These are phyloP conservation scores for Emydocephalus ijimae DNA, from an alignment of 2,113 vertebrate species.

Conservation along the genomic window DNA sequence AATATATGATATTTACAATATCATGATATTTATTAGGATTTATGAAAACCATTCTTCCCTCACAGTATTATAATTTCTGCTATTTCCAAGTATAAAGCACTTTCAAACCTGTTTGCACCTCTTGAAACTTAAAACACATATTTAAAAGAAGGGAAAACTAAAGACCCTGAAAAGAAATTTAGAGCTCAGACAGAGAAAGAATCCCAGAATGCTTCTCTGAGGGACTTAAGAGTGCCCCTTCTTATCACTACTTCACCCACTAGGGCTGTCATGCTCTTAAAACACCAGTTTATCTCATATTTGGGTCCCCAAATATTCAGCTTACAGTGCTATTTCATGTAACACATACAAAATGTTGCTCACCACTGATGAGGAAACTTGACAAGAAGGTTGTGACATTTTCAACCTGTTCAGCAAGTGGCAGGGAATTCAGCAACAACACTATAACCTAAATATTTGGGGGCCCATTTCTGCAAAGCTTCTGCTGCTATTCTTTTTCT, in stretches of 20 bases:
- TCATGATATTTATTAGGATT: neutral
- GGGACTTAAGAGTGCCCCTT: neutral
- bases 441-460: neutral
- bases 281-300: neutral
- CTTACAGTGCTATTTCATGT: neutral
- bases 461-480: neutral
- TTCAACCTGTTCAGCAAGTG: neutral
- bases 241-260: neutral
- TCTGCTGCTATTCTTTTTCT: neutral
- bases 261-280: neutral
- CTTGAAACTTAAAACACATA: neutral
- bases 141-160: neutral
- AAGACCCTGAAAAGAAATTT: neutral
- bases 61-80: neutral
- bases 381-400: neutral
- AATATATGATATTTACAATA: neutral
- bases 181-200: neutral
- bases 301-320: neutral
- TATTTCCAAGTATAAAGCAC: neutral
- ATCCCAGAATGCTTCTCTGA: neutral
- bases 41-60: neutral
- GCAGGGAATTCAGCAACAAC: neutral
- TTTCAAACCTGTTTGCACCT: neutral
- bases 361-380: neutral
- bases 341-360: neutral